Conservation (phyloP, 2,797 vertebrate species). For the Parauchenoglanis punctatus region DNA sequence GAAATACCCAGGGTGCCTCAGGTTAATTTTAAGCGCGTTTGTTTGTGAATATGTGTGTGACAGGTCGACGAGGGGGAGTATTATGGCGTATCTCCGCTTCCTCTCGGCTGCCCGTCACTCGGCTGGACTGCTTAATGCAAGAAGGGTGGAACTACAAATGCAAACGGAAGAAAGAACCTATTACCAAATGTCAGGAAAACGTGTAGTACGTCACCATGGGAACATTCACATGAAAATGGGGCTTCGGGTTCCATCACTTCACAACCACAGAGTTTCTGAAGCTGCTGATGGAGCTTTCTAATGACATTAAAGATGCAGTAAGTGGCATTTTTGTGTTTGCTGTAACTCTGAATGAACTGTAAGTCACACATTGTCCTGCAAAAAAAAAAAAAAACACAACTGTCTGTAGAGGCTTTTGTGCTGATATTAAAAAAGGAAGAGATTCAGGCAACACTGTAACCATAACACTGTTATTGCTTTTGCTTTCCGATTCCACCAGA, state of each 20-base stretch:
- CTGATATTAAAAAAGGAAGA: not conserved
- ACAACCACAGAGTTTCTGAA: not conserved
- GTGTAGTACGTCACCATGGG: slow-evolving; percentile 51
- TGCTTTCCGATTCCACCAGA: not conserved
- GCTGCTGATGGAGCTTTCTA: not conserved
- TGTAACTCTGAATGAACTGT: not conserved
- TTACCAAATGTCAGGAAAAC: slow-evolving; percentile 59
- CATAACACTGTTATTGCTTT: not conserved
- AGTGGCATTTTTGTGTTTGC: not conserved
- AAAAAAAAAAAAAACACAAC: too few relatives aligned
- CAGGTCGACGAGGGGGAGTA: slow-evolving; percentile 28
- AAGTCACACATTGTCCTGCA: not conserved
- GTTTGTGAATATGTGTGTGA: slow-evolving; percentile 43
- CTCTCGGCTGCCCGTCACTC: slow-evolving; percentile 7
- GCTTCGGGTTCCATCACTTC: slow-evolving; percentile 2
- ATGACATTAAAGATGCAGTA: not conserved
- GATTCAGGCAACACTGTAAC: not conserved
- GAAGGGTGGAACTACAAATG: slow-evolving; percentile 28
- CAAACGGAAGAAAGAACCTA: slow-evolving; percentile 20
- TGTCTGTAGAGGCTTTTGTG: not conserved
- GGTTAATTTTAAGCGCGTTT: slow-evolving; percentile 31
- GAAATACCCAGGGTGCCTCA: slow-evolving; percentile 14
- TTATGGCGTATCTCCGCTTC: slow-evolving; percentile 29
- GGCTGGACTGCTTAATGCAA: slow-evolving; percentile 19
- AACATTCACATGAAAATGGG: slow-evolving; percentile 36